Evolutionary conservation across 1,140 invertebrate genomes (phyloP).

Genomic region (Eumaeus atala): DNA sequence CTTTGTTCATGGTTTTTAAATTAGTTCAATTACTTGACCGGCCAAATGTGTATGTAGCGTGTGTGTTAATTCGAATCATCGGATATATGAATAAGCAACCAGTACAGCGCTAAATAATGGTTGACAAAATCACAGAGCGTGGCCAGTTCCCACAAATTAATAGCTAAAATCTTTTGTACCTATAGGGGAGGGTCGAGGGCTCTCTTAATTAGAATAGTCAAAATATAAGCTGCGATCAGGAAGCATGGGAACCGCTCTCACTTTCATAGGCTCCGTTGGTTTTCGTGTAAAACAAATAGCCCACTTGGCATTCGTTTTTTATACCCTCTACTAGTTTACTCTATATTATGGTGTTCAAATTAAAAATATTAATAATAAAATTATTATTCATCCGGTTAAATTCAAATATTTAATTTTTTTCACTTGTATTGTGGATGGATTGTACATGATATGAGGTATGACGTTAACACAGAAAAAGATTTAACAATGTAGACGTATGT

Average conservation of each 20-base stretch:
- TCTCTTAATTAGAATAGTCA: constrained; percentile 53
- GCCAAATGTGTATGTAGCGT: not conserved
- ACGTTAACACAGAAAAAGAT: too few relatives aligned
- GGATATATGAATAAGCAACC: constrained; percentile 28
- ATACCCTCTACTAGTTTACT: not conserved
- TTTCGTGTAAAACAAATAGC: constrained; percentile 4
- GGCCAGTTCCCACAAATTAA: constrained; percentile 55
- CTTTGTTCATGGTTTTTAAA: not conserved
- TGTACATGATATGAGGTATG: too few relatives aligned
- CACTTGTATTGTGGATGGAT: too few relatives aligned
- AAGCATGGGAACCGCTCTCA: constrained; percentile 44
- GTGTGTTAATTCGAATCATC: constrained; percentile 10
- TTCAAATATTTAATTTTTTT: too few relatives aligned
- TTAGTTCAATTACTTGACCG: not conserved
- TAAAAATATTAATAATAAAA: too few relatives aligned
- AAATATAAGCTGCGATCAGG: constrained; percentile 46
- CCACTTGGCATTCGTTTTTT: constrained; percentile 1
- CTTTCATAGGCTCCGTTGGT: constrained; percentile 13
- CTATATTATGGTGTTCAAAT: too few relatives aligned
- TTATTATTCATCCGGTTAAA: too few relatives aligned
- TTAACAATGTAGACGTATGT: too few relatives aligned
- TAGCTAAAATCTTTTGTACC: constrained; percentile 23
- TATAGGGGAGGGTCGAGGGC: constrained; percentile 31
- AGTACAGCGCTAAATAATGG: constrained; percentile 34
- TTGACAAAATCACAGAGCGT: constrained; percentile 39